Base-by-base conservation (phyloP, 1,140 invertebrate genomes). In the Stenopsyche tienmushanensis region DNA sequence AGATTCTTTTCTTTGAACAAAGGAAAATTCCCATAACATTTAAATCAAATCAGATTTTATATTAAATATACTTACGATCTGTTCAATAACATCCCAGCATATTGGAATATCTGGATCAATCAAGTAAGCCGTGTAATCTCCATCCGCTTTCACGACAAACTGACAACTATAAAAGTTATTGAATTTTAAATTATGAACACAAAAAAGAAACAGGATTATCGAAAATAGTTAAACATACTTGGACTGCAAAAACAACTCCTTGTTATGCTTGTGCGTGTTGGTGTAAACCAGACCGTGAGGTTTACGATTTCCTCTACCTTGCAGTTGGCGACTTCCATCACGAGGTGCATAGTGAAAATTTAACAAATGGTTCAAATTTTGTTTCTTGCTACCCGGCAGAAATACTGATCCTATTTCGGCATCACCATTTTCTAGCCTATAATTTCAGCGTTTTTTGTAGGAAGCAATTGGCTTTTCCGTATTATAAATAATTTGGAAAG, bases 171-270 rank as follows among this genome's bases (percentile, higher is more conserved):
- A 87, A 86, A 71, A 72, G 5, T 8, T 5, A 47, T 20, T 10
- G 26, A 53, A 10, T 3, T 25, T 53, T 23, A 23, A 53, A 8
- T 21, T n/a, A 15, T 26, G 23, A 25, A 20, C 2, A 25, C 13
- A 53, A 18, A 50, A 50, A 5, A 29, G 34, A 26, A 15, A 29
- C 25, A 9, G 5, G 3, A 18, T 47, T 8, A 53, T 20, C 9
- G 8, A n/a, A 20, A n/a, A 13, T 2, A 29, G 13, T 24, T 18
- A 54, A 53, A 29, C 3, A 53, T 57, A 76, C 93, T 96, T 96
- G 29, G 93, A 93, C 80, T 96, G 93, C 29, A 98, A 79, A 77
- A 94, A 98, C 72, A 94, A 88, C 76, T 97, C 92, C 77, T 95
- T 94, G 78, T 91, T 94, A 77, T 93, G 95, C 73, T 88, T 90